A percentile compares a stretch with the other conserved stretches of the same genome.
phyloP scores from a whole-genome alignment of 2,113 vertebrate species.

The Salvator merianae region DNA sequence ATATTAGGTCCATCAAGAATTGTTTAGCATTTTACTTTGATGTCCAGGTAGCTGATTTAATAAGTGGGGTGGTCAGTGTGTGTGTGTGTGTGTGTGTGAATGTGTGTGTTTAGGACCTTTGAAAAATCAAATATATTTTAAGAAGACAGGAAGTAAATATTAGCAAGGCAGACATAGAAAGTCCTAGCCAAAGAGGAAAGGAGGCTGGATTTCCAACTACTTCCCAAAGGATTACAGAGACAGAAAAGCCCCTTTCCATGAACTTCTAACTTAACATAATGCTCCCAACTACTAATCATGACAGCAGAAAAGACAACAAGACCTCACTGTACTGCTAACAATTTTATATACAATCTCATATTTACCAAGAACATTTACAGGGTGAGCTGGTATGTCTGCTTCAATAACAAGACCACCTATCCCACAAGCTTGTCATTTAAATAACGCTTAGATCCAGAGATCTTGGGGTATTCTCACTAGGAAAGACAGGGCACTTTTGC shows the following conservation, averaged over 20 bases:
- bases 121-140: not conserved
- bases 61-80: no score
- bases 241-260: not conserved
- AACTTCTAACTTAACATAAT: not conserved
- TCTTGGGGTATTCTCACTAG: not conserved
- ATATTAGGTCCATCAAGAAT: not conserved
- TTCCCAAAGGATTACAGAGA: not conserved
- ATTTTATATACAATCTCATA: not conserved
- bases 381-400: not conserved
- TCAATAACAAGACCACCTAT: not conserved
- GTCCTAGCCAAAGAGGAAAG: not conserved
- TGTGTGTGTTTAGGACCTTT: not conserved
- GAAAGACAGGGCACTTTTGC: not conserved
- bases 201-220: not conserved
- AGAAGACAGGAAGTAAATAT: not conserved
- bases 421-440: not conserved
- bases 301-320: not conserved
- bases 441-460: not conserved
- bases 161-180: not conserved
- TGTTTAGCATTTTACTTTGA: not conserved
- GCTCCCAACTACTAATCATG: not conserved
- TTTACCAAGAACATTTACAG: not conserved
- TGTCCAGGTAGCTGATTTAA: not conserved
- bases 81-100: no score
- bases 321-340: not conserved